These are phyloP conservation scores for Hemitrygon akajei DNA, from an alignment of 2,797 vertebrate species.

Conservation along the genomic window DNA sequence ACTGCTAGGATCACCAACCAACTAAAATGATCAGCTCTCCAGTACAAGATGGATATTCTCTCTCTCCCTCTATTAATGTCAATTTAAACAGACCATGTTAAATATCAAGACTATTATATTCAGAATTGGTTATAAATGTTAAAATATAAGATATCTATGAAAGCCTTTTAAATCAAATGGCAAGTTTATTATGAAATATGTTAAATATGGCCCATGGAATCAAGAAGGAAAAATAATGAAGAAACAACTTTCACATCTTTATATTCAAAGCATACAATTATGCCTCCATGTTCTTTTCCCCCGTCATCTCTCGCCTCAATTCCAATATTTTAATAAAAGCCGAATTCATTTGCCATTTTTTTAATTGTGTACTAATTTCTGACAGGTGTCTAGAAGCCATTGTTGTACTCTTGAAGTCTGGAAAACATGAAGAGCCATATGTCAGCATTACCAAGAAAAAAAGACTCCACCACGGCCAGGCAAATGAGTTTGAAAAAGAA, in stretches of 20 bases:
- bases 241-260: background rate
- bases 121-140: too few species aligned
- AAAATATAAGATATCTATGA: background rate
- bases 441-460: constrained; percentile 89
- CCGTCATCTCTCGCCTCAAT: background rate
- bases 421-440: constrained; percentile 79
- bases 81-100: background rate
- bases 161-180: background rate
- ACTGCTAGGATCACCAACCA: background rate
- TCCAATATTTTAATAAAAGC: background rate
- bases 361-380: background rate
- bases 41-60: background rate
- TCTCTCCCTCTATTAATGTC: background rate
- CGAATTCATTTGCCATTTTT: background rate
- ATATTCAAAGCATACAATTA: background rate
- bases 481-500: constrained; percentile 76
- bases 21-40: background rate
- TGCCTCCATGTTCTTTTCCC: background rate
- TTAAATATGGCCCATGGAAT: background rate
- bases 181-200: background rate
- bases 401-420: constrained; percentile 69
- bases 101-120: too few species aligned
- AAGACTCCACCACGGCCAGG: constrained; percentile 62
- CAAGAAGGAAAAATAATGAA: background rate
- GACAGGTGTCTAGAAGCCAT: constrained; percentile 72